A percentile compares a stretch with the other conserved stretches of the same genome.
Conservation (phyloP, 1,140 invertebrate genomes). For the Drosophila virilis region DNA sequence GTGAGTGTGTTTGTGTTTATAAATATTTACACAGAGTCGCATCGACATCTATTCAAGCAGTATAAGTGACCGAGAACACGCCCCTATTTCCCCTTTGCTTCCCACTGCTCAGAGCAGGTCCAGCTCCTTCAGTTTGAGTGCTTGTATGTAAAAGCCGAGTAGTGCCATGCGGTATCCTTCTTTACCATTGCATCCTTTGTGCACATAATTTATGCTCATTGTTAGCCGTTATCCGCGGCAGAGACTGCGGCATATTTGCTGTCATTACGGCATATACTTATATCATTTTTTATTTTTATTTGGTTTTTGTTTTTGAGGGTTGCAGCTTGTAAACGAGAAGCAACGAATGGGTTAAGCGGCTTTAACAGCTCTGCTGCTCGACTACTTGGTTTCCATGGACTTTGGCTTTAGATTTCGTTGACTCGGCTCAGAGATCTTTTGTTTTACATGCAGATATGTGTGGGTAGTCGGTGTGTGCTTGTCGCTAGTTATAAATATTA, state of each 20-base stretch:
- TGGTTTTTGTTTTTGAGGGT: constrained; percentile 19
- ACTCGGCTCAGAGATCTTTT: constrained; percentile 72
- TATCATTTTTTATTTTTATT: not conserved
- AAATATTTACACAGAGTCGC: constrained; percentile 46
- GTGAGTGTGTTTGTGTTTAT: constrained; percentile 17
- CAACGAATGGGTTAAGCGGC: constrained; percentile 36
- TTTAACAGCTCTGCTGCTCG: constrained; percentile 15
- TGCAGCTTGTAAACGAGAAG: constrained; percentile 24
- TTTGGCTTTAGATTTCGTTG: constrained; percentile 73
- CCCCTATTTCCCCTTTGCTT: not conserved
- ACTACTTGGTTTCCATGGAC: constrained; percentile 56
- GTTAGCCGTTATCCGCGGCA: constrained; percentile 40
- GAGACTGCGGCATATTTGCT: constrained; percentile 45
- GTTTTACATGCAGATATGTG: constrained; percentile 50
- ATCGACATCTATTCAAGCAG: constrained; percentile 35
- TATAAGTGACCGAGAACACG: constrained; percentile 31
- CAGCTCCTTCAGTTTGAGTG: constrained; percentile 32
- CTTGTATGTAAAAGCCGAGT: constrained; percentile 30
- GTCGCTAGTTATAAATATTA: constrained; percentile 66
- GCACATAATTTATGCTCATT: constrained; percentile 79
- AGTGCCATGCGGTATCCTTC: constrained; percentile 28
- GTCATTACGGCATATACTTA: constrained; percentile 10
- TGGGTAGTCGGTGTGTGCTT: constrained; percentile 7
- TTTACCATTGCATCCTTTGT: constrained; percentile 43
- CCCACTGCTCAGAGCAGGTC: not conserved